Conservation (phyloP, 2,113 vertebrate genomes). For the Falcunculus frontatus region DNA sequence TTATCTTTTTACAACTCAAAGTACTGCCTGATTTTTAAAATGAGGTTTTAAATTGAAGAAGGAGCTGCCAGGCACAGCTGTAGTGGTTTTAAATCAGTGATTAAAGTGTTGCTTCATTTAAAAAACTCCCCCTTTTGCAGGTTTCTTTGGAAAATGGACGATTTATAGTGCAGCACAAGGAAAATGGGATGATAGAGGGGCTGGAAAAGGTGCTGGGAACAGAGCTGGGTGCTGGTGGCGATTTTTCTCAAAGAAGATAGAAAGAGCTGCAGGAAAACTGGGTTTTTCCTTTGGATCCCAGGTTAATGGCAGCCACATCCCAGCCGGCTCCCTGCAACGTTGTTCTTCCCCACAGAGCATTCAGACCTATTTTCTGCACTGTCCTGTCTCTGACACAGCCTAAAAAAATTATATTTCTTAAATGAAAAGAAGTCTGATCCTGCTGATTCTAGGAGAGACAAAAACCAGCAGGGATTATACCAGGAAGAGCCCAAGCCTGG, state of each 20-base stretch:
- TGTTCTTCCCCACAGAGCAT: background rate
- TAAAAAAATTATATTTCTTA: background rate
- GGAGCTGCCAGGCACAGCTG: background rate
- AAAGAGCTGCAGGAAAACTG: background rate
- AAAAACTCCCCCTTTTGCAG: background rate
- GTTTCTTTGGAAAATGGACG: background rate
- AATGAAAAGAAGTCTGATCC: background rate
- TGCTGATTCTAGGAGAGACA: background rate
- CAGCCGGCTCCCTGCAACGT: background rate
- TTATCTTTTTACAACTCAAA: background rate
- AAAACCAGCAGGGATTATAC: background rate
- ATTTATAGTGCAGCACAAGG: rapidly evolving
- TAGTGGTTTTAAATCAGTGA: background rate
- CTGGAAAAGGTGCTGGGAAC: background rate
- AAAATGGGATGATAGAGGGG: background rate
- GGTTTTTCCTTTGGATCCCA: background rate
- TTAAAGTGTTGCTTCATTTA: background rate
- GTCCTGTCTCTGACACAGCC: background rate
- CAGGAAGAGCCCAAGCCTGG: background rate
- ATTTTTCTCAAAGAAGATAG: background rate
- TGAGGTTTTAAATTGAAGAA: background rate
- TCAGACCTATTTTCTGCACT: background rate
- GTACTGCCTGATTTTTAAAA: background rate
- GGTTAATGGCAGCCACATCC: background rate
- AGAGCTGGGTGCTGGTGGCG: rapidly evolving